Evolutionary conservation across 1,140 invertebrate species (phyloP), one percentile per base, ranked within the genome.

Genomic region (Neotoxoptera formosana): DNA sequence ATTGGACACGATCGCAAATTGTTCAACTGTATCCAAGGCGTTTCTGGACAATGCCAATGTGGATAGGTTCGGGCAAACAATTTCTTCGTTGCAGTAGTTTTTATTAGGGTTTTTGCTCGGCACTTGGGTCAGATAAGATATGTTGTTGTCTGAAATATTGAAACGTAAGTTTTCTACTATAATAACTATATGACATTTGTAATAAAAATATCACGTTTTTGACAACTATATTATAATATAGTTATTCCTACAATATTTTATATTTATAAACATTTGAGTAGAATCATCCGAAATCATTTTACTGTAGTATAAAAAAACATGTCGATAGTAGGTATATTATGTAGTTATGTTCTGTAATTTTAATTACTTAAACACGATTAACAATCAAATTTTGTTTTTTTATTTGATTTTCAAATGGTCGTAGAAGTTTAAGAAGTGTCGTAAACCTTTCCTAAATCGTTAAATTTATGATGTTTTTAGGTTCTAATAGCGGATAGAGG

Each of bases 41-140:
- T 93, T 93, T 21, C 36, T 53, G 34, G 47, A 53, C n/a, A 93
- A 84, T 17, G 90, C 36, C 41, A 91, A 51, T 8, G 48, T 36
- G 48, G 34, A 53, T 20, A 93, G 81, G 7, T 93, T 53, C 1
- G 91, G 81, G 41, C 91, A 93, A 86, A n/a, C 91, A 25, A 93
- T 93, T 86, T 81, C 47, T 51, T 51, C 23, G 36, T 30, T 34
- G n/a, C 3, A 41, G 30, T 45, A 45, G 21, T 45, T 30, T 25
- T 30, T 56, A 45, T 90, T 25, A 23, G 21, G 25, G 25, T 90
- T 67, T 67, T 30, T 30, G 25, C 21, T 76, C 4, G 60, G n/a
- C n/a, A 76, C 14, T 76, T 34, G 60, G 60, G 45, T n/a, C 25
- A 90, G 7, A 88, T n/a, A 21, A 0, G 53, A 45, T 47, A 90